These are phyloP conservation scores for Heloderma charlesbogerti DNA, from an alignment of 2,113 vertebrate genomes.

Conservation along the genomic window DNA sequence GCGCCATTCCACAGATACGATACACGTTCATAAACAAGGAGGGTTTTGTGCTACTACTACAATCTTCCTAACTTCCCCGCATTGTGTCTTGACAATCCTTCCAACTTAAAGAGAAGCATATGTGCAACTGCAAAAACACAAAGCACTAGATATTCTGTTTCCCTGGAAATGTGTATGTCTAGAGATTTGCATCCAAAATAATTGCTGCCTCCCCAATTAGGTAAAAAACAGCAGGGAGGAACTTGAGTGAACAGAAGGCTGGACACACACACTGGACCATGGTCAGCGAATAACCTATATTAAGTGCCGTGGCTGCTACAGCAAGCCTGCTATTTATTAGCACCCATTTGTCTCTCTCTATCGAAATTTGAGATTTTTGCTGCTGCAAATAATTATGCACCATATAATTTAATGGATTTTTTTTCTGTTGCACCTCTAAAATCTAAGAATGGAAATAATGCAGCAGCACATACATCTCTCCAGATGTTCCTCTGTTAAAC, in stretches of 20 bases:
- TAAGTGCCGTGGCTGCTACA: slow-evolving; percentile 33
- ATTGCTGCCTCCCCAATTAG: not conserved
- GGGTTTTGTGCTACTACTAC: fast-evolving
- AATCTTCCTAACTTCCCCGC: not conserved
- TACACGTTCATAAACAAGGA: fast-evolving
- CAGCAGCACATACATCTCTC: slow-evolving; percentile 43
- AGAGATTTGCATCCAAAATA: fast-evolving
- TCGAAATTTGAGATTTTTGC: slow-evolving; percentile 61
- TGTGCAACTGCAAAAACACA: not conserved
- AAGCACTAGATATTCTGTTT: not conserved
- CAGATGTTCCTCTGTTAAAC: slow-evolving; percentile 30
- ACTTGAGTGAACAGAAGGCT: not conserved
- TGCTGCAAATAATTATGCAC: slow-evolving; percentile 62
- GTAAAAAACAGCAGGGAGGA: slow-evolving; percentile 24
- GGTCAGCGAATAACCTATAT: slow-evolving; percentile 69
- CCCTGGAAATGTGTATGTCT: fast-evolving
- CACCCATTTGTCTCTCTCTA: slow-evolving; percentile 68
- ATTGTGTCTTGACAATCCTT: slow-evolving; percentile 15
- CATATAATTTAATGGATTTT: slow-evolving; percentile 24
- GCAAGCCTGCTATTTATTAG: slow-evolving; percentile 69
- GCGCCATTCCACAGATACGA: slow-evolving; percentile 2
- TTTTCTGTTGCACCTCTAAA: slow-evolving; percentile 6
- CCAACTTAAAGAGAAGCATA: not conserved
- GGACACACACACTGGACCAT: slow-evolving; percentile 51
- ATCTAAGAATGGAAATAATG: slow-evolving; percentile 34